A percentile compares a stretch with the other conserved stretches of the same genome.
Conservation (phyloP, 2,797 vertebrate species). For the Tragelaphus eurycerus region DNA sequence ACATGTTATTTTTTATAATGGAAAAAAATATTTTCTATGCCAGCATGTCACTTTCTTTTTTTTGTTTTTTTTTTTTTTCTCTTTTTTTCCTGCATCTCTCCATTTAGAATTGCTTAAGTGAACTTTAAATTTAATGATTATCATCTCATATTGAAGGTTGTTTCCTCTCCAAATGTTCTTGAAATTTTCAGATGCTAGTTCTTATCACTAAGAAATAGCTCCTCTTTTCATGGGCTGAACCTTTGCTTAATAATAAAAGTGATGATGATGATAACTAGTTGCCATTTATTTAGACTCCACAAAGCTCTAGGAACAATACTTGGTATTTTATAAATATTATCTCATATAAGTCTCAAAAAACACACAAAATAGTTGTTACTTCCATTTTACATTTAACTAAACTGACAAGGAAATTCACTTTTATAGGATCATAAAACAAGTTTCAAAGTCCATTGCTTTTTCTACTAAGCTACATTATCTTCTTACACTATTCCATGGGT, state of each 20-base stretch:
- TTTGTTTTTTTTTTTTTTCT: neutral
- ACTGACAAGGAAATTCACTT: conserved; percentile 22
- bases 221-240: conserved; percentile 5
- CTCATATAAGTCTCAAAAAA: neutral
- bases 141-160: conserved; percentile 30
- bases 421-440: neutral
- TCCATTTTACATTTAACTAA: conserved; percentile 36
- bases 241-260: conserved; percentile 41
- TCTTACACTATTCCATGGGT: neutral
- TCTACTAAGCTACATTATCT: neutral
- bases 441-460: neutral
- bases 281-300: neutral
- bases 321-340: conserved; percentile 31
- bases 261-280: neutral
- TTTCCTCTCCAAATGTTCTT: conserved; percentile 44
- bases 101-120: conserved; percentile 30
- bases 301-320: neutral
- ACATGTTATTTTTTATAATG: neutral
- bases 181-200: conserved; percentile 30
- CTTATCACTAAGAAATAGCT: conserved; percentile 29
- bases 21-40: neutral
- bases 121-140: conserved; percentile 53
- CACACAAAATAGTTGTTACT: neutral
- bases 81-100: neutral
- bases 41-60: neutral